Conservation (phyloP, 2,888 invertebrate genomes). For the Tuberolachnus salignus region DNA sequence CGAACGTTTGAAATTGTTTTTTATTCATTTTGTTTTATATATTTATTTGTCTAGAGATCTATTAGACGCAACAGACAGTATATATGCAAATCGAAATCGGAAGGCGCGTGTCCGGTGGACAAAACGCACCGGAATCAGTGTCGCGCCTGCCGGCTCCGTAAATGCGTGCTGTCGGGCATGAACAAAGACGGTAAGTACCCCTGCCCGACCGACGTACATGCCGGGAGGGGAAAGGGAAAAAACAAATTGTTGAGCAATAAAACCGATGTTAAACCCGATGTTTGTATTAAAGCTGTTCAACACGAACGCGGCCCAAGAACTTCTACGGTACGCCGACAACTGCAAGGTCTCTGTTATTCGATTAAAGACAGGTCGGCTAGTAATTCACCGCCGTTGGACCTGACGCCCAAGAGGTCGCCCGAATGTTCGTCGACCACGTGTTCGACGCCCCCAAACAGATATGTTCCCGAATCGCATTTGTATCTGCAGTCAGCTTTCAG, state of each 20-base stretch:
- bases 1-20: too few relatives aligned
- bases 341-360: slow-evolving; percentile 69
- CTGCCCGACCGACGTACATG: too few relatives aligned
- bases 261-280: too few relatives aligned
- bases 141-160: slow-evolving; percentile 86
- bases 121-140: slow-evolving; percentile 97
- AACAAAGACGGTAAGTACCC: slow-evolving; percentile 86
- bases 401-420: slow-evolving; percentile 54
- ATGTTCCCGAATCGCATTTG: slow-evolving; percentile 37
- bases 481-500: slow-evolving; percentile 40
- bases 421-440: slow-evolving; percentile 55
- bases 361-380: slow-evolving; percentile 56
- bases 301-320: slow-evolving; percentile 97
- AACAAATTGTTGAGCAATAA: too few relatives aligned
- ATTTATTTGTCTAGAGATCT: too few relatives aligned
- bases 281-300: slow-evolving; percentile 93
- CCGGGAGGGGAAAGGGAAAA: too few relatives aligned
- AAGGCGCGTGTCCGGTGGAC: slow-evolving; percentile 87
- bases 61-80: slow-evolving; percentile 95
- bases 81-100: slow-evolving; percentile 88
- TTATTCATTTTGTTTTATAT: too few relatives aligned
- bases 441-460: slow-evolving; percentile 36
- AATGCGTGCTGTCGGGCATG: slow-evolving; percentile 93
- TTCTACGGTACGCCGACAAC: slow-evolving; percentile 90
- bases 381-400: slow-evolving; percentile 60